phyloP scores from a whole-genome alignment of 2,888 invertebrate species.

The Dinocampus coccinellae region DNA sequence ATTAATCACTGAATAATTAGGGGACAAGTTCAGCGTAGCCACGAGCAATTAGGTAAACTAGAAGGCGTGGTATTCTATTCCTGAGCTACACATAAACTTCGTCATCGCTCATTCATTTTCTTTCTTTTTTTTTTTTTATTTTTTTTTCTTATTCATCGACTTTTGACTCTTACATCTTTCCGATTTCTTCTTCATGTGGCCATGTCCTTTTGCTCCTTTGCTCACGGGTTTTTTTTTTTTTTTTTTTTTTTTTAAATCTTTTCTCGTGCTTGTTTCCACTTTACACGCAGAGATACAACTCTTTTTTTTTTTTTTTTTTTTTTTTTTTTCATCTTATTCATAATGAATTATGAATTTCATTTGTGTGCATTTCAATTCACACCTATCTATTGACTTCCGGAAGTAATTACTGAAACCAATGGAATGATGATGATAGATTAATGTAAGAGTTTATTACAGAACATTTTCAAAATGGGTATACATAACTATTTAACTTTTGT shows the following conservation, averaged over 20 bases:
- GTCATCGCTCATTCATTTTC: conserved; percentile 26
- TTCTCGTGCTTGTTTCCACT: background rate
- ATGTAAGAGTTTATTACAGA: background rate
- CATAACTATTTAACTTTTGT: background rate
- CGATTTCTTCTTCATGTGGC: no score
- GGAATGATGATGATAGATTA: conserved; percentile 2
- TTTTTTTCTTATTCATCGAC: conserved; percentile 4
- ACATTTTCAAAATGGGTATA: background rate
- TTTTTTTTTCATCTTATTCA: background rate
- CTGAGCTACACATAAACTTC: conserved; percentile 49
- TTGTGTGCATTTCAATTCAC: background rate
- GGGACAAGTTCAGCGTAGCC: conserved; percentile 65
- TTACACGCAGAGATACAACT: background rate
- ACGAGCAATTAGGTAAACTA: conserved; percentile 67
- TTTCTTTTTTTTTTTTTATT: conserved; percentile 5
- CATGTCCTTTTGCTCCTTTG: background rate
- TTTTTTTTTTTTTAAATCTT: background rate
- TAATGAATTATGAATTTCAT: conserved; percentile 2
- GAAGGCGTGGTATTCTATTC: conserved; percentile 67
- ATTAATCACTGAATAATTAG: conserved; percentile 67
- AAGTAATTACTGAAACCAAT: conserved; percentile 27
- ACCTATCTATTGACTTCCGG: conserved; percentile 25
- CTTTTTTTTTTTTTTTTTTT: background rate
- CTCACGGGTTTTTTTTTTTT: background rate
- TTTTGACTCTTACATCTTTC: no score